A percentile compares a stretch with the other conserved stretches of the same genome.
Conservation (phyloP, 2,113 vertebrate genomes). For the Canis aureus region DNA sequence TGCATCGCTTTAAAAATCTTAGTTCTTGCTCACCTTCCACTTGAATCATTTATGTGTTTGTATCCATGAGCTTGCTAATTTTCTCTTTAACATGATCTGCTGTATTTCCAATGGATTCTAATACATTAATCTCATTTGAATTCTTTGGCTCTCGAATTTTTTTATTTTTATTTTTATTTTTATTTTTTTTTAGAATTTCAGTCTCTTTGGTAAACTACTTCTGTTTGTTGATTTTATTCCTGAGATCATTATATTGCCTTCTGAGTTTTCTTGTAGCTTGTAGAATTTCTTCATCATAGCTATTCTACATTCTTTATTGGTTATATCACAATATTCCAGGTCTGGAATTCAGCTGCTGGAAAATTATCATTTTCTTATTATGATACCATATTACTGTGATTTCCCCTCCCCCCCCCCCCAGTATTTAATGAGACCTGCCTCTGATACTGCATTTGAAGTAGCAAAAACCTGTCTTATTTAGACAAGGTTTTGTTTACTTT, state of each 20-base stretch:
- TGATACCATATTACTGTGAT: not conserved
- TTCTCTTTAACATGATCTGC: not conserved
- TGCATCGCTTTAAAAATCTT: not conserved
- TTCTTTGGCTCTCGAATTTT: not conserved
- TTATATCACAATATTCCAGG: not conserved
- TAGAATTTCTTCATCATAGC: not conserved
- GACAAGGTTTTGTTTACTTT: not conserved
- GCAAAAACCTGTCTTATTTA: not conserved
- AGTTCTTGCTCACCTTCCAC: not conserved
- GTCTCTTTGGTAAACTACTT: not conserved
- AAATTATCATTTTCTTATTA: not conserved
- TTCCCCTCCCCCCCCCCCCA: rapidly evolving
- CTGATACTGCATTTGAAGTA: not conserved
- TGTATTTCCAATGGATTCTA: not conserved
- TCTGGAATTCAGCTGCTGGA: not conserved
- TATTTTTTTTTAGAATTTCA: not conserved
- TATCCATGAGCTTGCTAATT: not conserved
- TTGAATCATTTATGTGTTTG: not conserved
- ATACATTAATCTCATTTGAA: not conserved
- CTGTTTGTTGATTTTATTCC: not conserved
- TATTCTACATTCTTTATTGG: not conserved
- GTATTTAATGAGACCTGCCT: not conserved
- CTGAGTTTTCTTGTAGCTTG: not conserved
- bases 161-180: not conserved
- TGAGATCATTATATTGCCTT: not conserved